A percentile compares a stretch with the other conserved stretches of the same genome.
These are phyloP conservation scores for Epizoanthus stellaris DNA, from an alignment of 92 coral and sea anemone genomes.

Conservation along the genomic window DNA sequence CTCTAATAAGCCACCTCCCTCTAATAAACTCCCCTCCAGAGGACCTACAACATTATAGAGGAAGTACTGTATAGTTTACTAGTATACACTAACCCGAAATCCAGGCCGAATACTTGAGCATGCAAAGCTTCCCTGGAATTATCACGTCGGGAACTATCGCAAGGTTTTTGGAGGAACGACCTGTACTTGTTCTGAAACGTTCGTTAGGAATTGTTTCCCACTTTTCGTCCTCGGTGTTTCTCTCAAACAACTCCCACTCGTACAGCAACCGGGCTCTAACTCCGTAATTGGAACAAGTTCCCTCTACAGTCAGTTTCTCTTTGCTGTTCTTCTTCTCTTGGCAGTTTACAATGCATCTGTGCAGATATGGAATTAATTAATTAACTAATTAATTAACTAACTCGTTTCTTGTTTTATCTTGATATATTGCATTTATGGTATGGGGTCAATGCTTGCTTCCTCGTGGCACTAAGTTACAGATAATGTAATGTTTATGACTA, in stretches of 20 bases:
- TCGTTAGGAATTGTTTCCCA: constrained; percentile 46
- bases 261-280: constrained; percentile 22
- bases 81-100: background rate
- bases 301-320: constrained; percentile 31
- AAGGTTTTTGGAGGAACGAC: constrained; percentile 31
- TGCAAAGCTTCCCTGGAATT: constrained; percentile 52
- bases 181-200: constrained; percentile 46
- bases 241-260: constrained; percentile 61
- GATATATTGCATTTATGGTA: no score
- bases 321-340: constrained; percentile 36
- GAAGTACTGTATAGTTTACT: no score
- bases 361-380: no score
- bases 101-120: constrained; percentile 23
- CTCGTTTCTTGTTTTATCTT: no score
- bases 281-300: constrained; percentile 50
- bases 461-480: no score
- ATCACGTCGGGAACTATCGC: constrained; percentile 48
- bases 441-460: no score
- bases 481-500: no score
- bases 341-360: constrained; percentile 34
- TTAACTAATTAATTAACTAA: no score
- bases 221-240: background rate
- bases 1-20: background rate
- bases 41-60: no score
- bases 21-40: no score